Percentiles rank a stretch among this genome's conserved stretches.
Conservation (phyloP, 2,888 invertebrate species). For the Scrobipalpa costella region DNA sequence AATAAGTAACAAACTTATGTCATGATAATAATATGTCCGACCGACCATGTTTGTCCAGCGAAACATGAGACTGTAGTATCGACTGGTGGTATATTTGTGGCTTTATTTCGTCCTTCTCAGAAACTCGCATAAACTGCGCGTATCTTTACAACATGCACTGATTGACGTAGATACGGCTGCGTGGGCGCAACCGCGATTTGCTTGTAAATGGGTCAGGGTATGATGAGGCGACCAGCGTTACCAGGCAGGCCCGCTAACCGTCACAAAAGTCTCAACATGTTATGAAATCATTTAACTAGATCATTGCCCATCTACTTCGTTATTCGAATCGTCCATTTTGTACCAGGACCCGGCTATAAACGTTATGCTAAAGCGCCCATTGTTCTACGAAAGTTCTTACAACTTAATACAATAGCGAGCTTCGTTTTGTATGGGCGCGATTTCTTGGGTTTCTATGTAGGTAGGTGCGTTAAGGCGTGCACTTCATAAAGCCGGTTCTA, state of each 20-base stretch:
- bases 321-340: constrained; percentile 11
- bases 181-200: constrained; percentile 68
- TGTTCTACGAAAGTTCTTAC: constrained; percentile 19
- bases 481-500: constrained; percentile 2
- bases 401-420: constrained; percentile 19
- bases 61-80: constrained; percentile 6
- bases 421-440: constrained; percentile 17
- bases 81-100: constrained; percentile 31
- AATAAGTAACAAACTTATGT: constrained; percentile 2
- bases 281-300: not conserved
- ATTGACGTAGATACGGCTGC: constrained; percentile 57
- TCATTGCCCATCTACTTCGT: constrained; percentile 3
- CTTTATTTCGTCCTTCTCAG: constrained; percentile 45
- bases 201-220: constrained; percentile 72
- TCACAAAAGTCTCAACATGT: constrained; percentile 7
- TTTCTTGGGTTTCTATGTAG: constrained; percentile 2
- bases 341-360: constrained; percentile 8
- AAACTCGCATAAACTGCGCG: constrained; percentile 41
- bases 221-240: constrained; percentile 46
- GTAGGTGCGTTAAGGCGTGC: not conserved
- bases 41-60: constrained; percentile 6
- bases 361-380: constrained; percentile 19
- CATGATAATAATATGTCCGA: not conserved
- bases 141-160: constrained; percentile 46
- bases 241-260: constrained; percentile 28